Conservation (phyloP, 2,888 invertebrate genomes). For the Timema podura region DNA sequence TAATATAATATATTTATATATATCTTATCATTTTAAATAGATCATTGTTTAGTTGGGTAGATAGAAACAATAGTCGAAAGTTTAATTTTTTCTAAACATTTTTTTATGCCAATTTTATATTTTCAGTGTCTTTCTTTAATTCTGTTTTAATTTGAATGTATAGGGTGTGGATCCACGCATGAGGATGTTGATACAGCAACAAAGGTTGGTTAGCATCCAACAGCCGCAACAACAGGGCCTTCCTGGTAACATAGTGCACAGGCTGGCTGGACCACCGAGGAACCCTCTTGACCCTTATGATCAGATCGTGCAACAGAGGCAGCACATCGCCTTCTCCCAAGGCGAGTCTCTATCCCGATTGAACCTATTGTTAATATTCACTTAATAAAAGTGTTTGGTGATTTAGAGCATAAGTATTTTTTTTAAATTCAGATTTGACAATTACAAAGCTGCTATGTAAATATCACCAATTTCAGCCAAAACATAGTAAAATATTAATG, state of each 20-base stretch:
- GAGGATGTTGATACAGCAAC: slow-evolving; percentile 24
- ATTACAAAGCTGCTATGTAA: too few relatives aligned
- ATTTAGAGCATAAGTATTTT: background rate
- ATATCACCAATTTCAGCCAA: too few relatives aligned
- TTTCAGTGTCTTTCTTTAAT: background rate
- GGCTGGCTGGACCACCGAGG: slow-evolving; percentile 21
- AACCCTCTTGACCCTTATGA: slow-evolving; percentile 45
- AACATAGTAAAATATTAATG: too few relatives aligned
- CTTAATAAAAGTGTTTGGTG: background rate
- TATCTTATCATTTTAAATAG: too few relatives aligned
- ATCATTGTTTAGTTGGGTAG: too few relatives aligned
- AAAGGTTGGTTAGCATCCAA: slow-evolving; percentile 4
- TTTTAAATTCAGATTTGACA: too few relatives aligned
- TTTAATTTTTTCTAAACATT: too few relatives aligned
- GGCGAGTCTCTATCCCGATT: slow-evolving; percentile 18
- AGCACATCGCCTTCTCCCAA: slow-evolving; percentile 28
- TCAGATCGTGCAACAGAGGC: slow-evolving; percentile 45
- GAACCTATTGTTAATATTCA: background rate
- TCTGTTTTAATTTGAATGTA: background rate
- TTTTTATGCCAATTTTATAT: background rate
- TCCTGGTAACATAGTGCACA: slow-evolving; percentile 23
- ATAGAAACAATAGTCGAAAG: too few relatives aligned
- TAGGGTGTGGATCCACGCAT: slow-evolving; percentile 30
- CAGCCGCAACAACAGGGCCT: slow-evolving; percentile 8
- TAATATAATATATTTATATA: too few relatives aligned